Percentiles rank a stretch among this genome's conserved stretches.
These are phyloP conservation scores for Hemibates koningsi DNA, from an alignment of 2,113 vertebrate genomes.

Conservation along the genomic window DNA sequence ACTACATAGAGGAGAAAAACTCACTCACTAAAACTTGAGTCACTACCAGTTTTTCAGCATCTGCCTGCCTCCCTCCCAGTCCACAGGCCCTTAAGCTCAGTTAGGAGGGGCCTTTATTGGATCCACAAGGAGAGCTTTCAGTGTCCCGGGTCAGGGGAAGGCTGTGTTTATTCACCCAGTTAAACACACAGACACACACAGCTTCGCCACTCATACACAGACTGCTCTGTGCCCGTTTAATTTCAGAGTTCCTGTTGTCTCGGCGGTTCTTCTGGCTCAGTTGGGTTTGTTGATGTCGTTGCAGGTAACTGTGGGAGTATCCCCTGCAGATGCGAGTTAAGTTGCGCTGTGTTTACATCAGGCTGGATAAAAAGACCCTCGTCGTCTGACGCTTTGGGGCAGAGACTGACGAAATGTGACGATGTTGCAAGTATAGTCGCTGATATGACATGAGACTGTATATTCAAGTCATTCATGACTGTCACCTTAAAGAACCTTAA, in stretches of 20 bases:
- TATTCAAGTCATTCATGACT: not conserved
- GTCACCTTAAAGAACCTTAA: not conserved
- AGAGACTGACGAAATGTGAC: not conserved
- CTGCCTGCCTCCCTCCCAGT: not conserved
- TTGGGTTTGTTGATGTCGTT: slow-evolving; percentile 18
- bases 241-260: not conserved
- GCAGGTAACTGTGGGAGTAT: not conserved
- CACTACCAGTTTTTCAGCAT: not conserved
- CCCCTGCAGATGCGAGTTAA: not conserved
- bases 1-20: not conserved
- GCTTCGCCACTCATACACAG: not conserved
- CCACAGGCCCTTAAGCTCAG: not conserved
- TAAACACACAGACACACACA: slow-evolving; percentile 1
- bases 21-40: not conserved
- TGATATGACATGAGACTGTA: not conserved
- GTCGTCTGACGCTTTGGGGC: not conserved
- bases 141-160: slow-evolving; percentile 37
- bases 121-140: slow-evolving; percentile 45
- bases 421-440: not conserved
- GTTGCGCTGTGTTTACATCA: slow-evolving; percentile 1
- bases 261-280: not conserved
- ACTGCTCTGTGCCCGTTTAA: slow-evolving; percentile 10
- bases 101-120: slow-evolving; percentile 12
- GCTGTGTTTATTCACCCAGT: slow-evolving; percentile 46
- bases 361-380: not conserved